A percentile compares a stretch with the other conserved stretches of the same genome.
Conservation (phyloP, 2,113 vertebrate species). For the Setophaga petechia region DNA sequence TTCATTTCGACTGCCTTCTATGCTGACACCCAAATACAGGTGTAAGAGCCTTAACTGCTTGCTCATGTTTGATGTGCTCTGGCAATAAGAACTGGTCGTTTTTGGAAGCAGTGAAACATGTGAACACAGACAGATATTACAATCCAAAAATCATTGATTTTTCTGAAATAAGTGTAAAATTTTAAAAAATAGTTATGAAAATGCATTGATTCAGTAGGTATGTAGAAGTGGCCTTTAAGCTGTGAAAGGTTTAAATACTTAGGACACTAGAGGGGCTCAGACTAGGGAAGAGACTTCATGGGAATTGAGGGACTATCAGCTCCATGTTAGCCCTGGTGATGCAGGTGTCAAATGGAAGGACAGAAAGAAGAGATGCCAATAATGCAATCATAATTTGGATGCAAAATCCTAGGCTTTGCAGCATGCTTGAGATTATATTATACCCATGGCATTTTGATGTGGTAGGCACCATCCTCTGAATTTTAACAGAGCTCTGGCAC, state of each 20-base stretch:
- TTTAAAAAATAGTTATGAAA: rapidly evolving
- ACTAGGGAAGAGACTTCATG: background rate
- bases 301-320: background rate
- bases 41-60: background rate
- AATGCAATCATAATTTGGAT: background rate
- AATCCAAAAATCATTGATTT: background rate
- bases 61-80: background rate
- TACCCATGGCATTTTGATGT: background rate
- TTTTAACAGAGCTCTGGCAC: background rate
- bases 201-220: background rate
- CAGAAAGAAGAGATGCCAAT: background rate
- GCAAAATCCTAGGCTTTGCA: background rate
- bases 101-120: background rate
- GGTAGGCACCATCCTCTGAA: background rate
- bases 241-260: background rate
- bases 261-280: background rate
- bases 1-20: background rate
- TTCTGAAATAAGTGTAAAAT: background rate
- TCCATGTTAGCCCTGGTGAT: background rate
- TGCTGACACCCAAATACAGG: background rate
- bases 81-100: background rate
- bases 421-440: background rate
- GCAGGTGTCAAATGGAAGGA: background rate
- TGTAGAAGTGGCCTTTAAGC: background rate
- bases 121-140: background rate